phyloP scores from a whole-genome alignment of 1,140 invertebrate genomes.

The Ostrea edulis region DNA sequence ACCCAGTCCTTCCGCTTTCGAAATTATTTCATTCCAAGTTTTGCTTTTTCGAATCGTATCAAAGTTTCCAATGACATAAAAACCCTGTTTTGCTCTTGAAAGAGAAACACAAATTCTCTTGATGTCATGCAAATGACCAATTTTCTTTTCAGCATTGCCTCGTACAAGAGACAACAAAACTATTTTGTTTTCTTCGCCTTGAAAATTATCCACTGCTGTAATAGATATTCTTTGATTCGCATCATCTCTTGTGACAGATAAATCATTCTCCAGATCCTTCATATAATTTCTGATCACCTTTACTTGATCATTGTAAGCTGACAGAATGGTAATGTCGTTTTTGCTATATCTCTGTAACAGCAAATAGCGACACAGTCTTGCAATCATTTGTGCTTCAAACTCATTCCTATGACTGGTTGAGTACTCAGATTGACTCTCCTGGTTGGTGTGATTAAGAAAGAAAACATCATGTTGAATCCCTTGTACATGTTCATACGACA shows the following conservation, averaged over 20 bases:
- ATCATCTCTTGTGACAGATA: neutral
- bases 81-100: slow-evolving; percentile 87
- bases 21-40: slow-evolving; percentile 75
- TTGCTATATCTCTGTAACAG: slow-evolving; percentile 72
- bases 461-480: slow-evolving; percentile 42
- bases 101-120: slow-evolving; percentile 91
- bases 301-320: slow-evolving; percentile 78
- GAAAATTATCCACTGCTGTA: slow-evolving; percentile 76
- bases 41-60: slow-evolving; percentile 78
- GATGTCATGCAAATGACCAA: slow-evolving; percentile 87
- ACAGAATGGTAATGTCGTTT: slow-evolving; percentile 75
- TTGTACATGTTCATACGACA: slow-evolving; percentile 11
- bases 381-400: slow-evolving; percentile 70
- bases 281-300: slow-evolving; percentile 82
- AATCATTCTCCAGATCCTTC: slow-evolving; percentile 22
- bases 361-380: slow-evolving; percentile 69
- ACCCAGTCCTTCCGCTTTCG: slow-evolving; percentile 38
- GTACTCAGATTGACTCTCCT: slow-evolving; percentile 42
- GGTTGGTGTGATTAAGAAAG: slow-evolving; percentile 47
- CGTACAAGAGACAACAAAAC: slow-evolving; percentile 90
- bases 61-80: slow-evolving; percentile 85
- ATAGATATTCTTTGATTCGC: slow-evolving; percentile 52
- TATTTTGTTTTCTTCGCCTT: slow-evolving; percentile 91
- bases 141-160: slow-evolving; percentile 84
- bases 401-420: slow-evolving; percentile 76